phyloP scores from a whole-genome alignment of 2,797 vertebrate genomes.

The Selene dorsalis region DNA sequence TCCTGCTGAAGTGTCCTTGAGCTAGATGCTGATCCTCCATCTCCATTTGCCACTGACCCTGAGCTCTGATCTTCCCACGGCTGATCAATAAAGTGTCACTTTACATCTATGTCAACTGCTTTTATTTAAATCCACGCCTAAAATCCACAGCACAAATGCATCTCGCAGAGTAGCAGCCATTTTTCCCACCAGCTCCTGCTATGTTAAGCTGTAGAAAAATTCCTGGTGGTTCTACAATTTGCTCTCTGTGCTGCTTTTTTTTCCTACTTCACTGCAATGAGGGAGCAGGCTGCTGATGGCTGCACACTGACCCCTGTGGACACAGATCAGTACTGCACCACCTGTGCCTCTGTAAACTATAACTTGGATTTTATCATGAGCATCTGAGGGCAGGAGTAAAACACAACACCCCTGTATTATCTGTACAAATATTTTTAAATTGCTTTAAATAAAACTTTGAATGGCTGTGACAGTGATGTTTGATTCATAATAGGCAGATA shows the following conservation, averaged over 20 bases:
- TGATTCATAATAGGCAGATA: not conserved
- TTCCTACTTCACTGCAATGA: constrained; percentile 35
- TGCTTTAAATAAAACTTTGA: not conserved
- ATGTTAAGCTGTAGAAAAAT: constrained; percentile 54
- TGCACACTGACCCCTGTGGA: constrained; percentile 75
- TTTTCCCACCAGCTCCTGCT: constrained; percentile 53
- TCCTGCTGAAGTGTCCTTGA: constrained; percentile 45
- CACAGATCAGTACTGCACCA: constrained; percentile 13
- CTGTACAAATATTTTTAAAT: not conserved
- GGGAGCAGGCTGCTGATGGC: not conserved
- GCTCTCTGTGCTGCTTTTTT: constrained; percentile 35
- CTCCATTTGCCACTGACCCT: constrained; percentile 35
- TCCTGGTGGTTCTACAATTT: constrained; percentile 45
- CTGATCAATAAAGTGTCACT: constrained; percentile 48
- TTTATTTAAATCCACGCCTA: constrained; percentile 44
- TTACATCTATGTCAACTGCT: constrained; percentile 35
- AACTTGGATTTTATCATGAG: not conserved
- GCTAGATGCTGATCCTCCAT: constrained; percentile 34
- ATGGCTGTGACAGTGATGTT: not conserved
- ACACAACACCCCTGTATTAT: not conserved
- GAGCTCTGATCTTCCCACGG: constrained; percentile 38
- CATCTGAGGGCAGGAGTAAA: not conserved
- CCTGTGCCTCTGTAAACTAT: not conserved
- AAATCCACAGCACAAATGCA: constrained; percentile 21
- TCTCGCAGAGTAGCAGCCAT: constrained; percentile 41